Base-by-base conservation (phyloP, 2,888 invertebrate species). In the Andrena trimmerana region DNA sequence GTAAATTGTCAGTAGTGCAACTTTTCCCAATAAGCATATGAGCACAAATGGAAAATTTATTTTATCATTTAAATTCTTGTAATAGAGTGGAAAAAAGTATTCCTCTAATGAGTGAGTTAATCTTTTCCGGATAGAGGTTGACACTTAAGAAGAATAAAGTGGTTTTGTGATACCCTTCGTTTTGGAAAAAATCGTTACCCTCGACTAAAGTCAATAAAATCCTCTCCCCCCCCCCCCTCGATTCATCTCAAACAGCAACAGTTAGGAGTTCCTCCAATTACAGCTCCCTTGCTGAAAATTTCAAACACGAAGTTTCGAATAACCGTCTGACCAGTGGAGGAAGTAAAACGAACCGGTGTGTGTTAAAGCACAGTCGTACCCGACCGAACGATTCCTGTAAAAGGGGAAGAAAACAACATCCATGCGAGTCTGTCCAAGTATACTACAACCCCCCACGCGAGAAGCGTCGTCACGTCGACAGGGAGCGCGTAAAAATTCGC, bases 401-500 rank as follows among this genome's bases (percentile, higher is more conserved):
- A 70, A 48, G 29, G 33, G 48, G 42, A 31, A 42, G 48, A 36
- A 31, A n/a, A 2, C 20, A 62, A 62, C 20, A 24, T 27, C 24
- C 13, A 24, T 10, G 62, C 33, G 36, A 65, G 20, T 13, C n/a
- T 52, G 60, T 73, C 54, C 62, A 52, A 67, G 16, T 54, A 27
- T 50, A 54, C 69, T 36, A 24, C 70, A 50, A 20, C 36, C 52
- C 20, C 2, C 7, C 8, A 0, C 7, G 62, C 5, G 24, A 7
- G 42, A 10, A 57, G 24, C 16, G 29, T 70, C 50, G 78, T 78
- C 68, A 68, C 63, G 71, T 72, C 31, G 57, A 2, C 33, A 52
- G 31, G 50, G 31, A 65, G 52, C 72, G 36, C 78, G 54, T 81
- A 77, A 83, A 81, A 83, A 69, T 76, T 81, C 63, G 71, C 24